Base-by-base conservation (phyloP, 2,888 invertebrate species). In the Tortricodes alternella region DNA sequence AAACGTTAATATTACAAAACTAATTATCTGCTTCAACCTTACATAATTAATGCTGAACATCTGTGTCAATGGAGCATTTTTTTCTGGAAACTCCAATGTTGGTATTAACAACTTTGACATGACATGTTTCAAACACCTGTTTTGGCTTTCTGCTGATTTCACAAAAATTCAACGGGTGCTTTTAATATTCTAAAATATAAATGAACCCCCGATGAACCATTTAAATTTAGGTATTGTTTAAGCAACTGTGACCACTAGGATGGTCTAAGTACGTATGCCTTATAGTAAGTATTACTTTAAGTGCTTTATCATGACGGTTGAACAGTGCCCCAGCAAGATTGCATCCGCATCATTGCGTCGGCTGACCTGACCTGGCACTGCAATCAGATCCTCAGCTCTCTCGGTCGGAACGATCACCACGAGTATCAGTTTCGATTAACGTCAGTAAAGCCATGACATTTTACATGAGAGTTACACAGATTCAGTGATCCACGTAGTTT, bases 21-120 rank as follows among this genome's bases (percentile, higher is more conserved):
- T 75, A 82, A 83, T 81, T 81, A 81, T 70, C 66, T 63, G 65
- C 65, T 66, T 62, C 64, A 62, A 65, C 63, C 67, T 88, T 86
- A 81, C 73, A 76, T 85, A 88, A 87, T 71, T 85, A 86, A 88
- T 70, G 64, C 64, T 83, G 83, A 80, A 73, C 85, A 88, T 85
- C 83, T 87, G 82, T 88, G 88, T 87, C 84, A 87, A 85, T 82
- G 74, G 76, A 61, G 64, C 64, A 61, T 65, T 58, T 61, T 53
- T 50, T 58, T 49, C 24, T 23, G 41, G 35, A 34, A 37, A 37
- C 38, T 19, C 8, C 24, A 16, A 35, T 41, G 46, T 29, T 27
- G 16, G 24, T 23, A 49, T 27, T 16, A 46, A 46, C 9, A 37
- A 15, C 15, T 29, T 21, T 52, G 18, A 24, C n/a, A 21, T 53